A percentile compares a stretch with the other conserved stretches of the same genome.
These are phyloP conservation scores for Montipora sp. DNA, from an alignment of 64 coral and sea anemone genomes.

Conservation along the genomic window DNA sequence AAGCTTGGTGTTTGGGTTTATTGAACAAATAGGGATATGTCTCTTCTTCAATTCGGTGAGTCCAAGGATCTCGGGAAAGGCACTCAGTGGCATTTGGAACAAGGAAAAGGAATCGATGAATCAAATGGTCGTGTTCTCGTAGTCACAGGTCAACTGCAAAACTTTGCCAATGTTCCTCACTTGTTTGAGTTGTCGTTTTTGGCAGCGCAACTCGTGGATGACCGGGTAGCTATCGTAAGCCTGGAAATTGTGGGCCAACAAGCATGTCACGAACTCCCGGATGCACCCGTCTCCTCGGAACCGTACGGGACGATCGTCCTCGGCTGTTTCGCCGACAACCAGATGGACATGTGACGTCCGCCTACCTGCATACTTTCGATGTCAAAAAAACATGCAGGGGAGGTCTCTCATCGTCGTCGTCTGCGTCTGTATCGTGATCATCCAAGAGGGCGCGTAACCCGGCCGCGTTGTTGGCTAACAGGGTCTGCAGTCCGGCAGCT, in stretches of 20 bases:
- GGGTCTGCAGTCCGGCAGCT: neutral
- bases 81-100: conserved; percentile 12
- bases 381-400: too few relatives aligned
- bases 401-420: too few relatives aligned
- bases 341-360: conserved; percentile 4
- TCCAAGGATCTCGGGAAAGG: conserved; percentile 27
- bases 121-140: neutral
- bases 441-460: too few relatives aligned
- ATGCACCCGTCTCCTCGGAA: neutral
- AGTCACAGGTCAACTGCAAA: neutral
- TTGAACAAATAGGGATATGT: too few relatives aligned
- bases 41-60: too few relatives aligned
- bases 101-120: conserved; percentile 36
- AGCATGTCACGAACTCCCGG: neutral
- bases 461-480: conserved; percentile 6
- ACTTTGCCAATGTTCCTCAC: conserved; percentile 31
- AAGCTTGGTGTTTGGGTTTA: too few relatives aligned
- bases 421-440: too few relatives aligned
- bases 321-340: conserved; percentile 46
- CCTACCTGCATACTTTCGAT: conserved; percentile 4
- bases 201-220: conserved; percentile 2
- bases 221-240: conserved; percentile 37
- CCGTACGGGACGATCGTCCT: neutral
- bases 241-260: too few relatives aligned
- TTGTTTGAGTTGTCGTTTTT: neutral